Percentiles rank a stretch among this genome's conserved stretches.
phyloP scores from a whole-genome alignment of 2,888 invertebrate species.

The Ectemnius cavifrons region DNA sequence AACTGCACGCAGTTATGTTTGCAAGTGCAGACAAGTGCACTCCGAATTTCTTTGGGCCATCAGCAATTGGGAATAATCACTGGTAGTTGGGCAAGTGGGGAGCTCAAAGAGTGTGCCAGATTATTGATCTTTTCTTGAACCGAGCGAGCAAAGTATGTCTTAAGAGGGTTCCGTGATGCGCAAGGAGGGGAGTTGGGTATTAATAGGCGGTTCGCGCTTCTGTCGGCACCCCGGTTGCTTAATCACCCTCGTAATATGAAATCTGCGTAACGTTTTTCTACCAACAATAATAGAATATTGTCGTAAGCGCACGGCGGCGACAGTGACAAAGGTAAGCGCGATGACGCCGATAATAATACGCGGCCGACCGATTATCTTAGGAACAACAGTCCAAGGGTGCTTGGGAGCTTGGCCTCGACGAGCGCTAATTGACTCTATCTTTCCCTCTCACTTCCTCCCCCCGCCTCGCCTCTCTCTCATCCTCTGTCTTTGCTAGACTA shows the following conservation, averaged over 20 bases:
- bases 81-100: background rate
- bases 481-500: background rate
- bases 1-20: background rate
- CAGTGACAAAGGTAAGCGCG: conserved; percentile 4
- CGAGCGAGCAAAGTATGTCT: conserved; percentile 3
- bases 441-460: background rate
- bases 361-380: conserved; percentile 1
- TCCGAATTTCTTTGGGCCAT: background rate
- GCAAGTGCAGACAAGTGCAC: background rate
- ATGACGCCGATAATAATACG: conserved; percentile 9
- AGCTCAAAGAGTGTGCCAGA: background rate
- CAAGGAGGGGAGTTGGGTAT: conserved; percentile 7
- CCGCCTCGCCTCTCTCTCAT: too few relatives aligned
- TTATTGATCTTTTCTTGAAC: background rate
- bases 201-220: background rate
- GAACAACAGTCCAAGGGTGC: conserved; percentile 11
- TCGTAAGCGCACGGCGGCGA: background rate
- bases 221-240: background rate
- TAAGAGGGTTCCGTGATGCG: conserved; percentile 12
- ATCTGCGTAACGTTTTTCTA: conserved; percentile 3
- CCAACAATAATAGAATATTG: conserved; percentile 10
- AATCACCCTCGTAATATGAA: conserved; percentile 13
- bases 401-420: conserved; percentile 8
- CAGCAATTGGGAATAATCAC: conserved; percentile 29
- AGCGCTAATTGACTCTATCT: conserved; percentile 34